Percentiles rank a stretch among this genome's conserved stretches.
Conservation (phyloP, 2,797 vertebrate species). For the Rachycentron canadum region DNA sequence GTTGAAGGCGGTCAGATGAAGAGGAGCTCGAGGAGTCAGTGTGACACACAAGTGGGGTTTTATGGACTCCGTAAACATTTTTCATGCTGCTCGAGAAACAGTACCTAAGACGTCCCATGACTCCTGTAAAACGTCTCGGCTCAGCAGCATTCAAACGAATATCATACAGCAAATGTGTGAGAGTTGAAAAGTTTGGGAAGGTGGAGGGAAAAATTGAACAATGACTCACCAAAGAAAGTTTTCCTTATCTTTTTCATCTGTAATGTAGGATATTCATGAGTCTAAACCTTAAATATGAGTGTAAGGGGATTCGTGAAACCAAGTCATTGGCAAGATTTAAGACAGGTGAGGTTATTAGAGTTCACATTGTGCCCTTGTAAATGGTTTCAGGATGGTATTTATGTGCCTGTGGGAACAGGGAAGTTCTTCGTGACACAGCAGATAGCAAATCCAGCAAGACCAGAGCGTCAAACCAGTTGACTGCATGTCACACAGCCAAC, state of each 20-base stretch:
- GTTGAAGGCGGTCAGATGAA: conserved; percentile 26
- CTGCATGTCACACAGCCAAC: conserved; percentile 37
- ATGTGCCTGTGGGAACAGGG: conserved; percentile 22
- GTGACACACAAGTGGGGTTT: conserved; percentile 69
- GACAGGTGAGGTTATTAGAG: conserved; percentile 2
- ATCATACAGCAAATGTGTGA: conserved; percentile 48
- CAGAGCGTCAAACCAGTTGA: conserved; percentile 44
- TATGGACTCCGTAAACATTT: conserved; percentile 67
- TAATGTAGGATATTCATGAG: neutral
- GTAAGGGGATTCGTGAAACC: conserved; percentile 8
- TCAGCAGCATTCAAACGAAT: conserved; percentile 50
- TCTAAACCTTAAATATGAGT: conserved; percentile 16
- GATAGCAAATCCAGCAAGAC: conserved; percentile 9
- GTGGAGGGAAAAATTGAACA: conserved; percentile 5
- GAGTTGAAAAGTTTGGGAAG: conserved; percentile 40
- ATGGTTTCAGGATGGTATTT: conserved; percentile 2
- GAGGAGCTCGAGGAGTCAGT: conserved; percentile 38
- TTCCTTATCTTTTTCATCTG: conserved; percentile 1
- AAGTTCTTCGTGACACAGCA: conserved; percentile 19
- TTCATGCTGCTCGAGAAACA: conserved; percentile 44
- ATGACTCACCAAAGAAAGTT: too few relatives aligned
- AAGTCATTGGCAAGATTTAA: conserved; percentile 13
- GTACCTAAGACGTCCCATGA: conserved; percentile 46
- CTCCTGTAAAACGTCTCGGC: conserved; percentile 57
- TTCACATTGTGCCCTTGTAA: conserved; percentile 15